Percentiles rank a stretch among this genome's conserved stretches.
These are phyloP conservation scores for Cephalopachus bancanus DNA, from an alignment of 2,797 vertebrate genomes.

Conservation along the genomic window DNA sequence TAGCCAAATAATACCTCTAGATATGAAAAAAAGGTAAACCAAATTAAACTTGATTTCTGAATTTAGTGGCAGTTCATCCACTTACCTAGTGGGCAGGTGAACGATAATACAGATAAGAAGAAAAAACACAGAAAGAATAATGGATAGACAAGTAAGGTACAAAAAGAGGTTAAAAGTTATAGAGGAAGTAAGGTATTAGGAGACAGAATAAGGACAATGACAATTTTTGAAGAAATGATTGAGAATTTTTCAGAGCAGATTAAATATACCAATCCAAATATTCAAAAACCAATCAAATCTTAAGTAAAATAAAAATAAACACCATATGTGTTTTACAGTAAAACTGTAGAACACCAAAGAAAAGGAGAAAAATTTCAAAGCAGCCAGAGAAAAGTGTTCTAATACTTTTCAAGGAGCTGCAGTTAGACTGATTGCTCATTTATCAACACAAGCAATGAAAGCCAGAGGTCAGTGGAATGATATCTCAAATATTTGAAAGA, in stretches of 20 bases:
- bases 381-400: background rate
- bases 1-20: background rate
- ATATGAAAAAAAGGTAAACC: background rate
- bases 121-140: constrained; percentile 3
- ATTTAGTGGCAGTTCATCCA: background rate
- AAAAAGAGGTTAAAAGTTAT: background rate
- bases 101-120: background rate
- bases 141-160: background rate
- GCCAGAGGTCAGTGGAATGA: background rate
- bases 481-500: background rate
- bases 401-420: background rate
- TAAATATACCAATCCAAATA: background rate
- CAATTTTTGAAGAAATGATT: background rate
- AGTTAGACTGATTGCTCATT: background rate
- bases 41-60: background rate
- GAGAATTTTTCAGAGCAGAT: constrained; percentile 38
- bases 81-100: background rate
- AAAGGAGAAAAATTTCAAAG: background rate
- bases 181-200: background rate
- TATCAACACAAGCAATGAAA: background rate
- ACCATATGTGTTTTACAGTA: background rate
- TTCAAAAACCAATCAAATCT: background rate
- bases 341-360: background rate
- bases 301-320: constrained; percentile 22
- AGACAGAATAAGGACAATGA: background rate